Conservation (phyloP, 2,113 vertebrate species). For the Acinonyx jubatus region DNA sequence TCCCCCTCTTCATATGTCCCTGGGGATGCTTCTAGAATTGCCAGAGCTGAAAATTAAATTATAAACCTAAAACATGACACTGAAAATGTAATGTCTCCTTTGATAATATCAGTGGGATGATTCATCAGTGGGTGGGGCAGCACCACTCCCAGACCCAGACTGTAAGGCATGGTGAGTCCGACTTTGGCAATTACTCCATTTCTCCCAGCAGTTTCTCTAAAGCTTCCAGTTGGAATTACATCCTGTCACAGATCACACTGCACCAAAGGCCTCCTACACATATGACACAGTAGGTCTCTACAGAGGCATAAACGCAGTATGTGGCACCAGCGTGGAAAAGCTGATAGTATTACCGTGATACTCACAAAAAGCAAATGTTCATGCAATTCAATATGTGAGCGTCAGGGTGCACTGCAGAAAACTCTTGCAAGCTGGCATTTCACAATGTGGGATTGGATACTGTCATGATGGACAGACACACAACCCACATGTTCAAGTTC, state of each 20-base stretch:
- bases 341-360: too few species aligned
- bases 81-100: slow-evolving; percentile 61
- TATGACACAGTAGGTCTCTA: background rate
- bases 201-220: background rate
- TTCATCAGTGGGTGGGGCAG: background rate
- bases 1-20: background rate
- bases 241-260: background rate
- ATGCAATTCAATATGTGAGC: too few species aligned
- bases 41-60: slow-evolving; percentile 69
- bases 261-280: background rate
- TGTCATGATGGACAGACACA: background rate
- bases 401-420: background rate
- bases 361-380: background rate
- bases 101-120: slow-evolving; percentile 25
- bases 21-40: slow-evolving; percentile 51
- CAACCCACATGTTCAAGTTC: background rate
- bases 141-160: background rate
- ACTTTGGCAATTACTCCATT: background rate
- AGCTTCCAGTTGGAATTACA: background rate
- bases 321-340: background rate
- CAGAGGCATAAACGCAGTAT: background rate
- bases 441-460: background rate
- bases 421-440: background rate
- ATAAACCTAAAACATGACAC: slow-evolving; percentile 62
- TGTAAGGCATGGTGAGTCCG: background rate